Evolutionary conservation across 2,888 invertebrate species (phyloP).

Genomic region (Operophtera brumata): DNA sequence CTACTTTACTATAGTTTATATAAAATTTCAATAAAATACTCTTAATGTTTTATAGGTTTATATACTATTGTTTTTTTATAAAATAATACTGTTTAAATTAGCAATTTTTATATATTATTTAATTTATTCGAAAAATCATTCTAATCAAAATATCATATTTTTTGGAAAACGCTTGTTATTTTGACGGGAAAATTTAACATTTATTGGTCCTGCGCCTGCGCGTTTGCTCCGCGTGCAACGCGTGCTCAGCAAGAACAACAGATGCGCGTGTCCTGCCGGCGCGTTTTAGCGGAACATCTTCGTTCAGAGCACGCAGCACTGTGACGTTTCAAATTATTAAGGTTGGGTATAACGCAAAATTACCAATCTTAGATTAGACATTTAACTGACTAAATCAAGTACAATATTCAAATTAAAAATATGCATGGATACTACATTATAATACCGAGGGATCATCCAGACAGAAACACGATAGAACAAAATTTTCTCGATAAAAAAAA

Average conservation of each 20-base stretch:
- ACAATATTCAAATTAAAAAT: too few species aligned
- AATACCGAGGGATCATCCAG: too few species aligned
- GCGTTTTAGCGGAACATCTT: conserved; percentile 36
- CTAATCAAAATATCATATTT: neutral
- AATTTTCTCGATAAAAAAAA: too few species aligned
- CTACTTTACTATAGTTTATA: neutral
- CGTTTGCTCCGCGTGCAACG: conserved; percentile 5
- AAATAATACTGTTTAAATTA: neutral
- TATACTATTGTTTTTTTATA: neutral
- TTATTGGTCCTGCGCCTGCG: neutral
- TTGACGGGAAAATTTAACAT: neutral
- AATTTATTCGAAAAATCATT: neutral
- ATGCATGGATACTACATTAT: too few species aligned
- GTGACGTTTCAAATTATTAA: too few species aligned
- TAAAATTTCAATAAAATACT: neutral
- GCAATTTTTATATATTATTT: neutral
- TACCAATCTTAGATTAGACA: too few species aligned
- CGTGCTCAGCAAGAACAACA: conserved; percentile 26
- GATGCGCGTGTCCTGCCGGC: conserved; percentile 28
- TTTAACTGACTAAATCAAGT: too few species aligned
- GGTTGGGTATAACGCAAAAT: too few species aligned
- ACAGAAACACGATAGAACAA: too few species aligned
- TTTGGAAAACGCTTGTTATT: neutral
- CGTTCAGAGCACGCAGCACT: conserved; percentile 25
- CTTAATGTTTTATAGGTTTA: neutral